Conservation (phyloP, 2,888 invertebrate genomes). For the Philonicus albiceps region DNA sequence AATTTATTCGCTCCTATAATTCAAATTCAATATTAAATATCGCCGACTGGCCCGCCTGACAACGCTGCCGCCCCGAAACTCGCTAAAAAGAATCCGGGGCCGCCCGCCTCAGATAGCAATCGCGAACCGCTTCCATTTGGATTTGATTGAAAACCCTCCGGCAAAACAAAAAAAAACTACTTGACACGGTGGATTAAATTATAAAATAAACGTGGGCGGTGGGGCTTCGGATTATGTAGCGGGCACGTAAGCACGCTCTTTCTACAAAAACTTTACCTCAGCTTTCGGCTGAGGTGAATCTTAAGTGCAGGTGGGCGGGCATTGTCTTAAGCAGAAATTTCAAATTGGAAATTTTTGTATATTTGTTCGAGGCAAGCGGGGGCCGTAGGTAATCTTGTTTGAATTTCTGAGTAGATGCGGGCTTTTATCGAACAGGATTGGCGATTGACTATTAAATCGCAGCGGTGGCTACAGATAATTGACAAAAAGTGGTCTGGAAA, state of each 20-base stretch:
- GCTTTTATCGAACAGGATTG: neutral
- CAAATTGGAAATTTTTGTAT: constrained; percentile 6
- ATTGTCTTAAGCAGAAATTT: constrained; percentile 19
- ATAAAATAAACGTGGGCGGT: constrained; percentile 30
- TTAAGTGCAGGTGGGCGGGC: constrained; percentile 19
- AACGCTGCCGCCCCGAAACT: neutral
- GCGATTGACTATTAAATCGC: neutral
- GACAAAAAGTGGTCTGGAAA: neutral
- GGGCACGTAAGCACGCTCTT: neutral
- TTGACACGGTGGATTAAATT: constrained; percentile 33
- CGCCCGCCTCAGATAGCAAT: neutral
- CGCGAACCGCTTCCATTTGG: constrained; percentile 13
- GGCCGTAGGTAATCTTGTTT: neutral
- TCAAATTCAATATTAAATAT: constrained; percentile 28
- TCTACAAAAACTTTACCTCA: neutral
- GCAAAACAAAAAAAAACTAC: neutral
- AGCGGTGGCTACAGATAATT: neutral
- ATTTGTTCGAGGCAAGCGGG: neutral
- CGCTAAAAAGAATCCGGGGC: neutral
- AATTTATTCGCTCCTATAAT: constrained; percentile 24
- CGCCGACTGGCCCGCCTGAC: neutral
- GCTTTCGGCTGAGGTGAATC: constrained; percentile 23
- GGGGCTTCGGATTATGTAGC: constrained; percentile 18
- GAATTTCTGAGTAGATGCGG: neutral
- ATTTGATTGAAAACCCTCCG: neutral